A percentile compares a stretch with the other conserved stretches of the same genome.
Conservation (phyloP, 2,113 vertebrate genomes). For the Larimichthys crocea region DNA sequence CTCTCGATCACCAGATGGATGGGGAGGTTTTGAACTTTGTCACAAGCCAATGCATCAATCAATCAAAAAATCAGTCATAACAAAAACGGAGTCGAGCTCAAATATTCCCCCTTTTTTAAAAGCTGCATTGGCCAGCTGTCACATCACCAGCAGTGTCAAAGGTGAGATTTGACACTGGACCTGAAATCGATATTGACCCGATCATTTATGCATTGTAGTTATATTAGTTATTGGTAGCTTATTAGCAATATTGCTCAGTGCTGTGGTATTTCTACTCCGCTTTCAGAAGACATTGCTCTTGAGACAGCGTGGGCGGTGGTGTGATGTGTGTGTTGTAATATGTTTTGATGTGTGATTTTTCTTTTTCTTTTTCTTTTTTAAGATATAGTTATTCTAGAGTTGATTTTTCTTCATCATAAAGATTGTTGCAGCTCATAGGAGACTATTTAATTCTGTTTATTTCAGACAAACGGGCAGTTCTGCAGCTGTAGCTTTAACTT, state of each 20-base stretch:
- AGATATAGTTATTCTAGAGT: background rate
- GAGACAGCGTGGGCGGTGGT: background rate
- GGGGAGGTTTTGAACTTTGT: constrained; percentile 57
- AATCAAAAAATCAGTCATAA: constrained; percentile 48
- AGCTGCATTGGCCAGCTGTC: constrained; percentile 59
- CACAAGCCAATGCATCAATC: constrained; percentile 67
- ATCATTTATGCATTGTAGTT: background rate
- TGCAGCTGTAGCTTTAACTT: background rate
- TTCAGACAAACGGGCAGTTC: background rate
- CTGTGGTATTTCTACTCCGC: background rate
- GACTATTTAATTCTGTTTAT: background rate
- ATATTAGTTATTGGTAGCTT: background rate
- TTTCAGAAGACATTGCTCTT: background rate
- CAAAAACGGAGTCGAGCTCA: background rate
- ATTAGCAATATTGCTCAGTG: background rate
- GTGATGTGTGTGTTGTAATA: background rate
- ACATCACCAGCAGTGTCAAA: constrained; percentile 47
- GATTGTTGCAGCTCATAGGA: background rate
- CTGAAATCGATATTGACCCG: constrained; percentile 31
- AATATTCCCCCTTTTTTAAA: constrained; percentile 18
- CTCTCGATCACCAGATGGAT: constrained; percentile 58
- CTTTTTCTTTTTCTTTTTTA: background rate
- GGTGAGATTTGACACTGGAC: constrained; percentile 28
- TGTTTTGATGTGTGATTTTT: background rate
- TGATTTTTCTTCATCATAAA: background rate